Percentiles rank a stretch among this genome's conserved stretches.
Conservation (phyloP, 2,888 invertebrate genomes). For the Sabellastarte sp. region DNA sequence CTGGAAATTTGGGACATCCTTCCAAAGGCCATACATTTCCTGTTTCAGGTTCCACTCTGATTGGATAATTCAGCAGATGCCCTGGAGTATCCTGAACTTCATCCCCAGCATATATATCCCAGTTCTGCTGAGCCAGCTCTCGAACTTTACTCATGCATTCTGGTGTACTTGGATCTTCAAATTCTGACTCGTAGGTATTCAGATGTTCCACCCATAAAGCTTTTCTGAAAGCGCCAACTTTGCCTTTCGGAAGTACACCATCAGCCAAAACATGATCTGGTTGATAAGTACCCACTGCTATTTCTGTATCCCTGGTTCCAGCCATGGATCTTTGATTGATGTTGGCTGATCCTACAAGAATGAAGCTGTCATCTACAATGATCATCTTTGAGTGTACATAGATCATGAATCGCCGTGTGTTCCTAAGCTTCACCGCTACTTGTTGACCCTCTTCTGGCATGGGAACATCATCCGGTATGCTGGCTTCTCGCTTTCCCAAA, state of each 20-base stretch:
- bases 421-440: not conserved
- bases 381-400: not conserved
- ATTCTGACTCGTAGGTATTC: not conserved
- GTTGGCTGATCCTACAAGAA: not conserved
- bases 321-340: not conserved
- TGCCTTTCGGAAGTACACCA: not conserved
- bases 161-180: not conserved
- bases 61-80: not conserved
- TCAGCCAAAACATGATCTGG: not conserved
- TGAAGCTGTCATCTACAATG: not conserved
- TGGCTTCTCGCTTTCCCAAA: not conserved
- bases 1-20: too few relatives aligned
- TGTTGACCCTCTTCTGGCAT: not conserved
- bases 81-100: not conserved
- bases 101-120: not conserved
- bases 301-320: not conserved
- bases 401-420: not conserved
- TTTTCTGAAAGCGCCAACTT: not conserved
- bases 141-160: not conserved
- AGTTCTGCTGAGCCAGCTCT: not conserved
- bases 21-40: too few relatives aligned
- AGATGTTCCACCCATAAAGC: not conserved
- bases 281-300: not conserved
- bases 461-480: not conserved
- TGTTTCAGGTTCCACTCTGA: too few relatives aligned